Conservation (phyloP, 2,888 invertebrate species). For the Dynastes grantii region DNA sequence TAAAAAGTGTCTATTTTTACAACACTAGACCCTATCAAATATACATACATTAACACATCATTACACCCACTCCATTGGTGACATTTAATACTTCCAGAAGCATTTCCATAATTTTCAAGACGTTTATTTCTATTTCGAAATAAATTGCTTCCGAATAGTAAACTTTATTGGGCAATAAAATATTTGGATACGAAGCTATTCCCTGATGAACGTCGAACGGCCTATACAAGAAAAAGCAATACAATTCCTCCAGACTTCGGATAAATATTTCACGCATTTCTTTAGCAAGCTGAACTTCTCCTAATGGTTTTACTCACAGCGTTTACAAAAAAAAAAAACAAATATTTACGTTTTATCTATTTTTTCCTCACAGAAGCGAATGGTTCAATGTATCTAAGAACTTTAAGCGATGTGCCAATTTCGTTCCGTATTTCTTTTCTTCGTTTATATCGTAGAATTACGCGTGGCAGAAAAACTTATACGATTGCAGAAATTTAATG, state of each 20-base stretch:
- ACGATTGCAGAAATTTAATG: no score
- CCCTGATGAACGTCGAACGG: neutral
- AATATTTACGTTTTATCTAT: constrained; percentile 4
- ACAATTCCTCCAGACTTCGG: neutral
- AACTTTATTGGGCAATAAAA: constrained; percentile 1
- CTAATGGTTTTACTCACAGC: constrained; percentile 1
- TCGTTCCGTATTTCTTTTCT: no score
- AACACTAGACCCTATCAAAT: no score
- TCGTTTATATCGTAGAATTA: no score
- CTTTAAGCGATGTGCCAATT: no score
- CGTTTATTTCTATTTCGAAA: neutral
- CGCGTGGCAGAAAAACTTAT: no score
- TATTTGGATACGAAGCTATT: neutral
- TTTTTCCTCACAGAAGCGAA: no score
- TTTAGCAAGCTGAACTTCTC: constrained; percentile 6
- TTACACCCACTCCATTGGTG: no score
- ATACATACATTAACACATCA: no score
- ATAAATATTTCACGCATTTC: constrained; percentile 25
- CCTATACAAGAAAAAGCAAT: neutral
- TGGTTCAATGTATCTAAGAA: no score
- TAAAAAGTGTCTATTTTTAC: no score
- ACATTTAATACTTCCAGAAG: no score
- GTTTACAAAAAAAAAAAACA: neutral
- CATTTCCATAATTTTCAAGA: neutral
- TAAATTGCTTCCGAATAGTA: neutral